Conservation (phyloP, 2,113 vertebrate species). For the Neotoma lepida region DNA sequence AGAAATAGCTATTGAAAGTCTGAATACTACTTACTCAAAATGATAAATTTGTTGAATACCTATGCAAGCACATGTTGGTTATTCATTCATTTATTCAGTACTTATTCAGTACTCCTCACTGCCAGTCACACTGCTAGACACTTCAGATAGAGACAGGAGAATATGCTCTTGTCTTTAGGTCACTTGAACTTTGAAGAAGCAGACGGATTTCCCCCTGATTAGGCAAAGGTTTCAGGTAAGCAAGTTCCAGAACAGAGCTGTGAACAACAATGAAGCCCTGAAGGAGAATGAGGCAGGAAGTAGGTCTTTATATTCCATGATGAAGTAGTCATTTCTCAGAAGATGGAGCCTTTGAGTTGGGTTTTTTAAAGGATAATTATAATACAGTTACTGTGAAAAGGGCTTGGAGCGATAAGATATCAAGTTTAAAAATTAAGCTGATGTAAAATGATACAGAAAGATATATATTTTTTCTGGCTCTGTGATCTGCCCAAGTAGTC, state of each 20-base stretch:
- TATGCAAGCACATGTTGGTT: neutral
- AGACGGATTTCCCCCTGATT: neutral
- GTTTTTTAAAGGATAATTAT: conserved; percentile 29
- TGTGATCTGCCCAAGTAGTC: neutral
- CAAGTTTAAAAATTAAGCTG: neutral
- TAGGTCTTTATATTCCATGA: neutral
- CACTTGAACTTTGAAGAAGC: neutral
- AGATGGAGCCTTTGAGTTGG: neutral
- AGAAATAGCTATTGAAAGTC: neutral
- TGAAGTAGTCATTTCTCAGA: neutral
- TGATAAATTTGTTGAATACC: neutral
- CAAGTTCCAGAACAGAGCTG: neutral
- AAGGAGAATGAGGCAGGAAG: neutral
- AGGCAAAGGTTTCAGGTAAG: neutral
- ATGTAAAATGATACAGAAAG: neutral
- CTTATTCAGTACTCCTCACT: neutral
- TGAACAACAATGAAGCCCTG: neutral
- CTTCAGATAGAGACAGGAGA: neutral
- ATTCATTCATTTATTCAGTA: neutral
- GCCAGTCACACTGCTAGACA: neutral
- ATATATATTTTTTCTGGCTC: neutral
- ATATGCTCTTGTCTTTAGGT: neutral
- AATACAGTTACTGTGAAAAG: neutral
- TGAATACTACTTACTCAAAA: neutral
- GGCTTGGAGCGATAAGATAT: neutral